Evolutionary conservation across 2,113 vertebrate species (phyloP), one percentile per base, ranked within the genome.

Genomic region (Percina caprodes): DNA sequence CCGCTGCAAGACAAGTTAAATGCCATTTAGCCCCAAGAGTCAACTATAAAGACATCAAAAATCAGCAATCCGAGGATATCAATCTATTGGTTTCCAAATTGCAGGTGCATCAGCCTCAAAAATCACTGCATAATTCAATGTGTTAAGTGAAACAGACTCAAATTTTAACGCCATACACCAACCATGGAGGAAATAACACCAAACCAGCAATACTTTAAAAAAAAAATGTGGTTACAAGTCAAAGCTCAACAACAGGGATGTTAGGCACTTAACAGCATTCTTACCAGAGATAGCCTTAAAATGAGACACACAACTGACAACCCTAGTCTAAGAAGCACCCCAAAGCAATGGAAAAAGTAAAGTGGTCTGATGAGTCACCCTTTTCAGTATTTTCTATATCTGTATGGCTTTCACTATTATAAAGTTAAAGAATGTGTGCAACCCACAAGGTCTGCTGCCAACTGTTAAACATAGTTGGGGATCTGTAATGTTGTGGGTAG

Each of bases 401-500:
- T 63, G 39, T 21, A 58, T 12, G 62, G 30, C 13, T 39, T 33
- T 74, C n/a, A 15, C 56, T 46, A 69, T 56, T 33, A 26, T 6
- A 63, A 66, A 70, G 30, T 42, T 48, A 62, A 69, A 71, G 45
- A 16, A 45, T 46, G 45, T 19, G 11, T 51, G 45, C 18, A 30
- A 42, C 35, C 60, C 30, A 55, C 63, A 73, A 52, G 16, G 18
- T 45, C 60, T 49, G 18, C 54, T 16, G 23, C 23, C 60, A 14
- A 45, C 13, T 51, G 51, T 65, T 73, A 39, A 66, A 45, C 30
- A 16, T 5, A 39, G 60, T 23, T 35, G 33, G 15, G 54, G 24
- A 39, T 56, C 24, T 61, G 15, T 19, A 48, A 42, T 58, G 51
- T 33, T 69, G 39, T 52, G 52, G 67, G 30, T 21, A 77, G 61